phyloP scores from a whole-genome alignment of 2,797 vertebrate genomes.

The Myotis planiceps region DNA sequence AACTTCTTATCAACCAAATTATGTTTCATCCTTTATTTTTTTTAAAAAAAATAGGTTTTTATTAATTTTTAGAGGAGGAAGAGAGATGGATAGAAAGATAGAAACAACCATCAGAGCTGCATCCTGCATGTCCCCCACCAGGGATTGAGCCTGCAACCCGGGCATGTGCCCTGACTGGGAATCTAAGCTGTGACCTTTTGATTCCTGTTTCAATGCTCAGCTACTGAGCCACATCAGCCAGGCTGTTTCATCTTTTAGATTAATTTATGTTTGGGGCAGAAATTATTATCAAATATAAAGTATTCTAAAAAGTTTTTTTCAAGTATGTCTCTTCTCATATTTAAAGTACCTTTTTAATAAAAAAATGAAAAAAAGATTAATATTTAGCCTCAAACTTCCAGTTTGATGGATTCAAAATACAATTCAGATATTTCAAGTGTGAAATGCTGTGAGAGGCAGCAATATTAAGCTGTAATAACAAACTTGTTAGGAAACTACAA shows the following conservation, averaged over 20 bases:
- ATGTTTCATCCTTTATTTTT: too few species aligned
- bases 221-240: too few species aligned
- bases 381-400: background rate
- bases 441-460: conserved; percentile 25
- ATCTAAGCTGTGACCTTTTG: too few species aligned
- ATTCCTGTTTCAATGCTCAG: too few species aligned
- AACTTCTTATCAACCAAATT: background rate
- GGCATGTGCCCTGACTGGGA: too few species aligned
- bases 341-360: conserved; percentile 4
- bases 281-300: background rate
- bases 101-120: too few species aligned
- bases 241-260: background rate
- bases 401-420: background rate
- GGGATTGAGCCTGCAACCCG: too few species aligned
- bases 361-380: background rate
- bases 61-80: too few species aligned
- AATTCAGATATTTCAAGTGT: conserved; percentile 55
- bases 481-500: conserved; percentile 48
- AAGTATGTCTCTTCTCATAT: conserved; percentile 7
- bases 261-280: background rate
- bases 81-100: too few species aligned
- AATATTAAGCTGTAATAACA: conserved; percentile 31
- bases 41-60: too few species aligned
- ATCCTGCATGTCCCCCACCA: too few species aligned
- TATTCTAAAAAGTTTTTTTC: background rate